These are phyloP conservation scores for Disparrhopalites patrizii DNA, from an alignment of 2,888 invertebrate species.

Conservation along the genomic window DNA sequence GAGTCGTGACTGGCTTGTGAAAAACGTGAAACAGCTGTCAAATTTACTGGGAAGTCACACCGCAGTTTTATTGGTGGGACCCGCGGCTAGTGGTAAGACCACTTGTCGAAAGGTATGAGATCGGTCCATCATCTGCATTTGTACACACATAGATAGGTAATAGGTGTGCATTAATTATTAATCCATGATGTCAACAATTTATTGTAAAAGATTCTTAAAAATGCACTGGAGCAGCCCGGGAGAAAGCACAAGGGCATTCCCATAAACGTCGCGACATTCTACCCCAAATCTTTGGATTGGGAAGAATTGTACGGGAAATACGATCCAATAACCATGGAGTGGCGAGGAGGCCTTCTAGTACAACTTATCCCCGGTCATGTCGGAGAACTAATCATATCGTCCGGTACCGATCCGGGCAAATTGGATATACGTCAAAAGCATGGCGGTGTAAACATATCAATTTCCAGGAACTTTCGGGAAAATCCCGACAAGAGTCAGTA, in stretches of 20 bases:
- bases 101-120: constrained; percentile 64
- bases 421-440: no score
- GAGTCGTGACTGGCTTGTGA: constrained; percentile 62
- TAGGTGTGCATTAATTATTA: no score
- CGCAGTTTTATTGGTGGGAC: constrained; percentile 89
- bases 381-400: constrained; percentile 54
- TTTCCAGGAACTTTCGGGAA: no score
- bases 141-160: no score
- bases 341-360: constrained; percentile 84
- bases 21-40: constrained; percentile 77
- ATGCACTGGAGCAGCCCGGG: constrained; percentile 63
- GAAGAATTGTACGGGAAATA: constrained; percentile 87
- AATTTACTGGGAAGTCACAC: constrained; percentile 88
- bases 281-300: constrained; percentile 82
- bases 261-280: constrained; percentile 71
- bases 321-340: constrained; percentile 76
- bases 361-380: constrained; percentile 61
- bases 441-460: no score
- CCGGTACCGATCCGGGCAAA: no score
- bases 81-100: constrained; percentile 82
- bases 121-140: not conserved
- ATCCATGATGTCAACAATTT: no score
- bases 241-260: constrained; percentile 55
- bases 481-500: no score
- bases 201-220: constrained; percentile 69